These are phyloP conservation scores for Anolis apletophallus DNA, from an alignment of 2,797 vertebrate genomes.

Conservation along the genomic window DNA sequence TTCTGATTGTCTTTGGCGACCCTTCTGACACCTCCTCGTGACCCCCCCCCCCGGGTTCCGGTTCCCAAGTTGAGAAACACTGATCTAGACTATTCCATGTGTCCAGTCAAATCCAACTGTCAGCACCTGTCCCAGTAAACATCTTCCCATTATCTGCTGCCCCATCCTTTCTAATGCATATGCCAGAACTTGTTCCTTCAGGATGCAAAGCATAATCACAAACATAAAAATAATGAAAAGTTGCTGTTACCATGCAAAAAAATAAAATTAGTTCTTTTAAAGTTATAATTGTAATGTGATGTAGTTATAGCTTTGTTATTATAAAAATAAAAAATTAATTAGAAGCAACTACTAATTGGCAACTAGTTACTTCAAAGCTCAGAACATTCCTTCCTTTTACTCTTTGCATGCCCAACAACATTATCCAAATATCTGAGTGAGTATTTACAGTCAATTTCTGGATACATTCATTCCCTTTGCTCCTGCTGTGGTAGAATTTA, in stretches of 20 bases:
- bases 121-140: not conserved
- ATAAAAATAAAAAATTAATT: too few species aligned
- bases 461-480: not conserved
- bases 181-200: not conserved
- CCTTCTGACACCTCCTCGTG: too few species aligned
- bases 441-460: not conserved
- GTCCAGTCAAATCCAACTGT: not conserved
- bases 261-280: too few species aligned
- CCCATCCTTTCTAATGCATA: not conserved
- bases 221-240: too few species aligned
- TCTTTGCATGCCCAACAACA: not conserved
- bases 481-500: not conserved
- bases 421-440: not conserved
- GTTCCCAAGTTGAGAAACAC: too few species aligned
- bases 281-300: too few species aligned
- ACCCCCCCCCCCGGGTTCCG: too few species aligned
- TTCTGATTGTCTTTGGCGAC: too few species aligned
- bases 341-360: too few species aligned
- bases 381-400: slow-evolving; percentile 10
- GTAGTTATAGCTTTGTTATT: too few species aligned
- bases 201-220: not conserved
- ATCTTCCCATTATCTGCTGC: not conserved
- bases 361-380: too few species aligned
- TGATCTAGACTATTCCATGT: not conserved
- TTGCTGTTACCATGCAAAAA: too few species aligned